Evolutionary conservation across 2,113 vertebrate genomes (phyloP).

Genomic region (Coryphaenoides rupestris): DNA sequence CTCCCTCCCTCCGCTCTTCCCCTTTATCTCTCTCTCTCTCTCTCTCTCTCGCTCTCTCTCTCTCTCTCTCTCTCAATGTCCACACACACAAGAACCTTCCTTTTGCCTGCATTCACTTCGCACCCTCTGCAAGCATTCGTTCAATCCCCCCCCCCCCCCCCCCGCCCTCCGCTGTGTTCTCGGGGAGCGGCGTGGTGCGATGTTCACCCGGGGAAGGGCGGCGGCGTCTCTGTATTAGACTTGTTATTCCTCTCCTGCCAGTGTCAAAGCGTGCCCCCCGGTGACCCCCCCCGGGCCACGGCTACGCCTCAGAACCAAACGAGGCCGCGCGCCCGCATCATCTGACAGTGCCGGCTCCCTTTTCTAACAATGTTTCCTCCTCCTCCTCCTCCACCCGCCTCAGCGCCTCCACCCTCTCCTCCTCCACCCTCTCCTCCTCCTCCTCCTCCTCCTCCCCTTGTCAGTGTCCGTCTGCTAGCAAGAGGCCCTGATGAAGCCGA

Average conservation of each 20-base stretch:
- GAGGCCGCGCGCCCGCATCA: constrained; percentile 43
- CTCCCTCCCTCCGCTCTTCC: too few species aligned
- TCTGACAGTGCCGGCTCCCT: constrained; percentile 53
- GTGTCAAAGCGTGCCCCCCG: constrained; percentile 51
- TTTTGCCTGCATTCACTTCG: constrained; percentile 31
- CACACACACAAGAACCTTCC: constrained; percentile 46
- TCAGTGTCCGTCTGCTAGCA: constrained; percentile 41
- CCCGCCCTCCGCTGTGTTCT: constrained; percentile 55
- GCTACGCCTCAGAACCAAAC: constrained; percentile 27
- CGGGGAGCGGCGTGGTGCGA: constrained; percentile 55
- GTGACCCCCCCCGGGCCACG: constrained; percentile 39
- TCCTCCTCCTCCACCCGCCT: constrained; percentile 18
- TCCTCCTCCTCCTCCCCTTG: constrained; percentile 32
- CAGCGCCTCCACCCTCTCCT: too few species aligned
- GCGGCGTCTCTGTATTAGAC: constrained; percentile 64
- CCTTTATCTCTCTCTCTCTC: too few species aligned
- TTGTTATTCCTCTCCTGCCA: constrained; percentile 55
- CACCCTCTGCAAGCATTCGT: constrained; percentile 36
- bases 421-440: too few species aligned
- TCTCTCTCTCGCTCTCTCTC: too few species aligned
- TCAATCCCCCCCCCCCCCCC: constrained; percentile 1
- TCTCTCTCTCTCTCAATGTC: too few species aligned
- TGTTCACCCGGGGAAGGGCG: constrained; percentile 59
- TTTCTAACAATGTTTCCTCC: constrained; percentile 54
- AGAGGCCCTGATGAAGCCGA: constrained; percentile 38